Base-by-base conservation (phyloP, 2,888 invertebrate species). In the Gerris lacustris region DNA sequence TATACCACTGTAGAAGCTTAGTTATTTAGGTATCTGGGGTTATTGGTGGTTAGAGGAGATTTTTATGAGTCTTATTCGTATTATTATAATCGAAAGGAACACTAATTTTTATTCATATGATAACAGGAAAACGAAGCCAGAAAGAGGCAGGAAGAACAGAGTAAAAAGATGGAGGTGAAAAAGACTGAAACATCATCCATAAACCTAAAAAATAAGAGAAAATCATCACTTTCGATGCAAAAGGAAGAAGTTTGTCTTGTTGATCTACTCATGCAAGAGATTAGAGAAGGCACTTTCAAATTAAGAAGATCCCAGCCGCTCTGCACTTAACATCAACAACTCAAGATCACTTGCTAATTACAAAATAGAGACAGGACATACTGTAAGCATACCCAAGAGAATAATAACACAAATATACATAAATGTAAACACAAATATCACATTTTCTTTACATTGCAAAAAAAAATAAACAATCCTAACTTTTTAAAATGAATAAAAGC, bases 91-190 rank as follows among this genome's bases (percentile, higher is more conserved):
- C 55, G 15, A 55, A 55, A 31, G 31, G 4, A 31, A 31, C 31
- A 31, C 31, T 55, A 55, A 55, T 55, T 55, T 55, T 55, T 55
- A 55, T 55, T 31, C 31, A 31, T 31, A 31, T 31, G 31, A 31
- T 31, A 55, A 0, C 70, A 79, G 79, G 79, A 79, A 67, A 79
- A 79, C 69, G 75, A 76, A 67, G 74, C 75, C 45, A 73, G 78
- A 4, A 75, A 72, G 7, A 76, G 76, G 45, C 75, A 76, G 55
- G 79, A 79, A 70, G 77, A 77, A 66, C 75, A 76, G 62, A 78
- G 79, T 69, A 77, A 77, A 67, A 73, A 76, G 71, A 72, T 74
- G 67, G 73, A 77, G 72, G 73, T 72, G 69, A 63, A 75, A 67
- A 71, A 75, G 71, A 69, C 66, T 44, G 70, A 74, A 63, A 66